These are phyloP conservation scores for Macquaria ambigua DNA, from an alignment of 2,113 vertebrate genomes.

Conservation along the genomic window DNA sequence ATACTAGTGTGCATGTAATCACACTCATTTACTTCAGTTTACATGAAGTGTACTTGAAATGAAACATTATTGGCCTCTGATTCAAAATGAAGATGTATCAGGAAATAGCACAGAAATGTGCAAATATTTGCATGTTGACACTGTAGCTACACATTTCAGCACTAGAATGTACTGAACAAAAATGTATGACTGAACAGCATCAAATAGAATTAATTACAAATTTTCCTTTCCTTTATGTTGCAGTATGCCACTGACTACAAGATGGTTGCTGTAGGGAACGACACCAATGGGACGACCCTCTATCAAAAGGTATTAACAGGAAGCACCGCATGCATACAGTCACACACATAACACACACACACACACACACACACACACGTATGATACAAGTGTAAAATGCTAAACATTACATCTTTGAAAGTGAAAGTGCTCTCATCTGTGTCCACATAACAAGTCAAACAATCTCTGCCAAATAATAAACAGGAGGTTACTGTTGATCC, in stretches of 20 bases:
- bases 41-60: neutral
- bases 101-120: neutral
- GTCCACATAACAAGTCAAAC: neutral
- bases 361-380: neutral
- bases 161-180: neutral
- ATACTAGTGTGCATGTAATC: neutral
- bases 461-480: neutral
- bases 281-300: constrained; percentile 87
- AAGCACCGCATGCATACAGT: neutral
- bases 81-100: neutral
- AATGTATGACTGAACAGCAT: neutral
- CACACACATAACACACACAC: no score
- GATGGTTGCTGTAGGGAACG: constrained; percentile 82
- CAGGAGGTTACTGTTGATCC: neutral
- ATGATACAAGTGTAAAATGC: neutral
- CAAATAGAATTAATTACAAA: neutral
- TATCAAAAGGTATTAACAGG: constrained; percentile 88
- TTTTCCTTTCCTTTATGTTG: constrained; percentile 54
- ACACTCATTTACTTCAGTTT: neutral
- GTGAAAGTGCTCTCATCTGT: neutral
- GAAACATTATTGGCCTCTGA: neutral
- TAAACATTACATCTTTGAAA: neutral
- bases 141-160: neutral
- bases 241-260: constrained; percentile 93
- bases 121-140: neutral